Base-by-base conservation (phyloP, 2,797 vertebrate species). In the Arremon brunneinucha region DNA sequence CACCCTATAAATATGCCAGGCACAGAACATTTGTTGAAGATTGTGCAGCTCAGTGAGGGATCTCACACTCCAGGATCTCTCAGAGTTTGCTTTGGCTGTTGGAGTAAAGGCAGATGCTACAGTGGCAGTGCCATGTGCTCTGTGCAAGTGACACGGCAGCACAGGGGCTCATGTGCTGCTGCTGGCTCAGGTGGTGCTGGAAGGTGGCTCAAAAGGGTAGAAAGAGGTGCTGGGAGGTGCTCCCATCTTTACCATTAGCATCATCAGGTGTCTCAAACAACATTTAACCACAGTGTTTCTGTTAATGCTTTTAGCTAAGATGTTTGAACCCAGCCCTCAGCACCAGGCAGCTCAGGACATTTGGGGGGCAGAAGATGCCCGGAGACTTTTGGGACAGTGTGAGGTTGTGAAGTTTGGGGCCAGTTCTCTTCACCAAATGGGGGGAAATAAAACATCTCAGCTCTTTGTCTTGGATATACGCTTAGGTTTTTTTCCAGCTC, bases 101-200 rank as follows among this genome's bases (percentile, higher is more conserved):
- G 28, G n/a, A 20, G 46, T 3, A 16, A 12, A 28, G 55, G 57
- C 49, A 43, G 55, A 2, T 5, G 46, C 39, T 39, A 0, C 35
- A 22, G 11, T 0, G 47, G 14, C 50, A n/a, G 3, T 3, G 2
- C 12, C 0, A 11, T 8, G 57, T 19, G 76, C 49, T 32, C 56
- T 21, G 11, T 1, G 12, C 3, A 1, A 27, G 47, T 3, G 39
- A 10, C 72, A 22, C 32, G 30, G 63, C 26, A 47, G 57, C 53
- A 2, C 4, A 4, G 30, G 39, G 23, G 20, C 50, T 60, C 11
- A 1, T 0, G 0, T 17, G 34, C 28, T 39, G 35, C 76, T 7
- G 23, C 55, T 9, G 27, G 5, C 22, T 6, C 35, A 8, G 53
- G 0, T 8, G 4, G 4, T 6, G 32, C 4, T 12, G 44, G 14